Base-by-base conservation (phyloP, 1,140 invertebrate genomes). In the Conus ventricosus region DNA sequence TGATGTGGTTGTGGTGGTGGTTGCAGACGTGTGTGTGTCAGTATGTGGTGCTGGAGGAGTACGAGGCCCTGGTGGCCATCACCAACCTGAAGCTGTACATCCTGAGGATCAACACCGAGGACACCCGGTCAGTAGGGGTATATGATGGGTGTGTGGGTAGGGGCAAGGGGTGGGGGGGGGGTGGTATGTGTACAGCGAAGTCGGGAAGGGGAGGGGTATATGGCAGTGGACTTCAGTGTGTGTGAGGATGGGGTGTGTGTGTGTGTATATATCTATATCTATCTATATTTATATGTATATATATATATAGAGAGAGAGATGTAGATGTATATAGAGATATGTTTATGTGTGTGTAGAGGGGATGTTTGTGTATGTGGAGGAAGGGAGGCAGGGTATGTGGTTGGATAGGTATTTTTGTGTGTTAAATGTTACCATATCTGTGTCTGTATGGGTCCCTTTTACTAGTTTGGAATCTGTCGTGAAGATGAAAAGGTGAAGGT, bases 21-120 rank as follows among this genome's bases (percentile, higher is more conserved):
- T 92, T 94, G 13, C 91, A 94, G 93, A 91, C 89, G 84, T 87
- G 89, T 88, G 89, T 92, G 27, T 89, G 92, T 53, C 93, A 94
- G 88, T 94, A 94, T 85, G 91, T 94, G 89, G 90, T 92, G 20
- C 15, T 87, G 7, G 91, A 91, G 0, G 91, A 91, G 51, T 92
- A 91, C 63, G 80, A 83, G 20, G 92, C 92, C 17, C 81, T 93
- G 20, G 63, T 94, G 20, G 90, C 94, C 11, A 88, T 94, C 25
- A 91, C 93, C 23, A 90, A 91, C 27, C 55, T 87, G 27, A 92
- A 91, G 87, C 91, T 94, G 17, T 91, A 93, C 63, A 91, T 94
- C 53, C 89, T 94, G 20, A 88, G 90, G 71, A 90, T 94, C 13
- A 82, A 55, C 51, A 90, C 63, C 13, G 71, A 91, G 15, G 88